A percentile compares a stretch with the other conserved stretches of the same genome.
Conservation (phyloP, 2,113 vertebrate genomes). For the Jaculus jaculus region DNA sequence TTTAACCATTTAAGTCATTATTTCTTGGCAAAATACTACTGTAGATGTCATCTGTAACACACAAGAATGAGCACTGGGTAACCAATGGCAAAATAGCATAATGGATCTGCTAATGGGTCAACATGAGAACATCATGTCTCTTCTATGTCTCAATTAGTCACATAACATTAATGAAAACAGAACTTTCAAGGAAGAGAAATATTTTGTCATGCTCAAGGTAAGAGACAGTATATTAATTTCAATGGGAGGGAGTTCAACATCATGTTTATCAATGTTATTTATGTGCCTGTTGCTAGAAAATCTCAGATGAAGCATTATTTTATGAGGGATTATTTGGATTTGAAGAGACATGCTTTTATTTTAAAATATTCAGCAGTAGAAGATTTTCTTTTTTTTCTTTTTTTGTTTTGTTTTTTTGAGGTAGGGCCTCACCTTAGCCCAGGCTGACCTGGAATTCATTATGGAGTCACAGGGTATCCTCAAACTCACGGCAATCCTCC, state of each 20-base stretch:
- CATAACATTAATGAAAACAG: neutral
- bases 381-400: neutral
- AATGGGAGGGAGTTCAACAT: neutral
- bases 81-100: neutral
- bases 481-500: no score
- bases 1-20: neutral
- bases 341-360: constrained; percentile 10
- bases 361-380: constrained; percentile 1
- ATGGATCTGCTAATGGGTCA: neutral
- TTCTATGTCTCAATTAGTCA: neutral
- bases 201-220: neutral
- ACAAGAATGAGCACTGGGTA: neutral
- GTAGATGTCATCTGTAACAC: neutral
- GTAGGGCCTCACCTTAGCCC: no score
- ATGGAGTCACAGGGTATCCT: no score
- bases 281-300: neutral
- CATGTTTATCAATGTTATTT: neutral
- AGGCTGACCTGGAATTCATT: no score
- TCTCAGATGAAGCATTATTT: neutral
- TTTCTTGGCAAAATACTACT: neutral
- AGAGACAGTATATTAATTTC: neutral
- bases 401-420: no score
- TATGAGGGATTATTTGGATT: neutral
- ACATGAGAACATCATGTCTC: neutral
- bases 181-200: neutral